These are phyloP conservation scores for Eueremaeus valkanovi DNA, from an alignment of 2,888 invertebrate species.

Conservation along the genomic window DNA sequence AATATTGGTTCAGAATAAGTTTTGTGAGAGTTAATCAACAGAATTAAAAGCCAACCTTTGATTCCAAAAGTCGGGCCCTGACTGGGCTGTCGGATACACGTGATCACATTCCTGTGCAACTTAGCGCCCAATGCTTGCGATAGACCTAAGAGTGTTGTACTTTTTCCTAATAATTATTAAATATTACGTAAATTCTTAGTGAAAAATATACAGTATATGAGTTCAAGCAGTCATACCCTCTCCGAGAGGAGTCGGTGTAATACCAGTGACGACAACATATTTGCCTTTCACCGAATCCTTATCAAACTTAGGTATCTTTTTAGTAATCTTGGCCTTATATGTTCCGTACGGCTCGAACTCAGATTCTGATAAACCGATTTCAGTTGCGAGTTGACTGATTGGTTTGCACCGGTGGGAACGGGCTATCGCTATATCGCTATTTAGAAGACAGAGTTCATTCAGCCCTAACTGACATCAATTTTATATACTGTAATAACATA, in stretches of 20 bases:
- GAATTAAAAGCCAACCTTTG: conserved; percentile 59
- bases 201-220: too few species aligned
- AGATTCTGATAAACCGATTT: conserved; percentile 72
- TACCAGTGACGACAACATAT: conserved; percentile 92
- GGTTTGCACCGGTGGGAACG: conserved; percentile 81
- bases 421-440: conserved; percentile 78
- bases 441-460: background rate
- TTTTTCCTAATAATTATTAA: conserved; percentile 65
- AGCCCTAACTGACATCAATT: background rate
- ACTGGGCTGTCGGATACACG: conserved; percentile 92
- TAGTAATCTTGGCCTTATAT: conserved; percentile 88
- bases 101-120: conserved; percentile 78
- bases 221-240: conserved; percentile 61
- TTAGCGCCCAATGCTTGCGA: conserved; percentile 87
- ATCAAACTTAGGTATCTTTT: conserved; percentile 73
- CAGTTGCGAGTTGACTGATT: conserved; percentile 68
- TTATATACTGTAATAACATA: background rate
- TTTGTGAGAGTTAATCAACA: too few species aligned
- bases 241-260: conserved; percentile 97
- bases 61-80: conserved; percentile 99
- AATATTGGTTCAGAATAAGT: too few species aligned
- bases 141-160: conserved; percentile 87
- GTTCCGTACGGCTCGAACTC: conserved; percentile 88
- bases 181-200: too few species aligned
- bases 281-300: conserved; percentile 68